Evolutionary conservation across 2,113 vertebrate species (phyloP), one percentile per base, ranked within the genome.

Genomic region (Ctenomys sociabilis): DNA sequence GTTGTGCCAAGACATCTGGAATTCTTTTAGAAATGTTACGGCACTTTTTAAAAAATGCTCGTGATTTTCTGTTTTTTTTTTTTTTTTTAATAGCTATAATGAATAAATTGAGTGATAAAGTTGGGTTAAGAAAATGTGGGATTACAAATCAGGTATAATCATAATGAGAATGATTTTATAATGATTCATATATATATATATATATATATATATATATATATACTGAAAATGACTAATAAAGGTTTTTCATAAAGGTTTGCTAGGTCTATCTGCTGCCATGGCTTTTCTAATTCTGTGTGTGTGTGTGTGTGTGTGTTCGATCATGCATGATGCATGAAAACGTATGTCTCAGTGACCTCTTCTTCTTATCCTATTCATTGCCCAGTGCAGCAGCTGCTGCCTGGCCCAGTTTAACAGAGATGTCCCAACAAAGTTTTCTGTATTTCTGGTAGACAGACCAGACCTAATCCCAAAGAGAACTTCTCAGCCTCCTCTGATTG

Each of bases 71-170:
- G 90, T 72, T 85, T 91, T 63, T 90, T 70, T 32, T n/a, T n/a
- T n/a, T n/a, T n/a, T n/a, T n/a, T n/a, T n/a, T n/a, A 90, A 43
- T 93, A 94, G 37, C 43, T 13, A 66, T 90, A 68, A 75, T 93
- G 72, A 94, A 70, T 88, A 85, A 54, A 72, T 49, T n/a, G 57
- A 13, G 68, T 66, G 9, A n/a, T 95, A 85, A 85, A 64, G 59
- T 77, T 85, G 17, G 40, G 30, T 86, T 83, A 82, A 78, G 73
- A 88, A 45, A 83, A 12, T 28, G 5, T 78, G 77, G 73, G 2
- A 6, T 80, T 91, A 93, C 88, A 85, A 90, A 61, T 93, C n/a
- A 80, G 59, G 11, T 88, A 30, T 81, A 52, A 85, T 77, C 4
- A 37, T 82, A 49, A 52, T 61, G 26, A 85, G 40, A 75, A 85